Evolutionary conservation across 2,797 vertebrate genomes (phyloP).

Genomic region (Danionella dracula): DNA sequence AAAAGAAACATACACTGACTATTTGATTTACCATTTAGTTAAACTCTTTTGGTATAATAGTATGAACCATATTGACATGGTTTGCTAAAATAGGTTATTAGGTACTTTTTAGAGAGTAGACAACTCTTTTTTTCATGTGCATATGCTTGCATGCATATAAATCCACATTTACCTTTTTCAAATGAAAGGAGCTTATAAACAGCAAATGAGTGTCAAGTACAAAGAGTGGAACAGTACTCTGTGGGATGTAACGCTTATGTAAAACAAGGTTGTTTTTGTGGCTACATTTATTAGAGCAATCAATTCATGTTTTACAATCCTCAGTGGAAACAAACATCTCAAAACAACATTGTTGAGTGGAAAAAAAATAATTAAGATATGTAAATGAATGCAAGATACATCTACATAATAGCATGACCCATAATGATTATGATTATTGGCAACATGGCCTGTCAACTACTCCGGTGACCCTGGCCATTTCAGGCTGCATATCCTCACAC

Average conservation of each 20-base stretch:
- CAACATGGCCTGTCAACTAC: constrained; percentile 15
- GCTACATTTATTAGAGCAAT: background rate
- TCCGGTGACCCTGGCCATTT: constrained; percentile 14
- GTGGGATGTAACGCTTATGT: background rate
- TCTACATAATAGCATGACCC: constrained; percentile 11
- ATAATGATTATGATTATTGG: constrained; percentile 32
- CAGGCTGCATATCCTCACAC: constrained; percentile 13
- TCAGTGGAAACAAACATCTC: background rate
- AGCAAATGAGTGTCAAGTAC: background rate
- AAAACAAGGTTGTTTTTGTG: background rate
- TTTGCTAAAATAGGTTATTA: too few relatives aligned
- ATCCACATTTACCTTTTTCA: background rate
- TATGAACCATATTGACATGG: too few relatives aligned
- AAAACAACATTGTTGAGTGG: background rate
- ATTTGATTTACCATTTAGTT: too few relatives aligned
- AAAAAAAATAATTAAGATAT: constrained; percentile 3
- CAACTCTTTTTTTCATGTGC: too few relatives aligned
- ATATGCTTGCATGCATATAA: too few relatives aligned
- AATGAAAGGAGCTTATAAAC: background rate
- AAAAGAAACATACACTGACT: too few relatives aligned
- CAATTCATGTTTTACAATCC: background rate
- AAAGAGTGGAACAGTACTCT: background rate
- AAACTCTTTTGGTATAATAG: too few relatives aligned
- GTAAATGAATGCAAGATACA: constrained; percentile 6
- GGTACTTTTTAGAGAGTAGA: too few relatives aligned